A percentile compares a stretch with the other conserved stretches of the same genome.
Conservation (phyloP, 2,888 invertebrate species). For the Stenolophus ochropezus region DNA sequence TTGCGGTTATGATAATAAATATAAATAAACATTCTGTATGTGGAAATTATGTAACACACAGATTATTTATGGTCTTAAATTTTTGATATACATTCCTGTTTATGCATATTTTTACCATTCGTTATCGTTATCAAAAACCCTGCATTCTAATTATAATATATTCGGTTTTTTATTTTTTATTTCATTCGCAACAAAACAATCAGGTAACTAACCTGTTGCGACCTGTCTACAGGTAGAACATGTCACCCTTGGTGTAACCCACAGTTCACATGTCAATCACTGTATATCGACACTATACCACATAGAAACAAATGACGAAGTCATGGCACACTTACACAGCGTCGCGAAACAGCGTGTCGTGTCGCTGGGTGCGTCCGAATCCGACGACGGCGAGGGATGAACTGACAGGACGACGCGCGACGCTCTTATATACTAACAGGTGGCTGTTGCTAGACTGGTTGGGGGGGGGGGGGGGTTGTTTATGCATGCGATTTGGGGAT, state of each 20-base stretch:
- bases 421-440: slow-evolving; percentile 14
- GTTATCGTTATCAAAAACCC: no score
- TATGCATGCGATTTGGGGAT: background rate
- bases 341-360: slow-evolving; percentile 3
- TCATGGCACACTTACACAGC: slow-evolving; percentile 16
- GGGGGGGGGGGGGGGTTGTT: background rate
- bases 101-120: no score
- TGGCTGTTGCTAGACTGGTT: background rate
- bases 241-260: background rate
- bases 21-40: no score
- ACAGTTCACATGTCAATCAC: background rate
- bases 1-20: no score
- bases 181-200: background rate
- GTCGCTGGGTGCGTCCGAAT: background rate
- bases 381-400: background rate
- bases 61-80: no score
- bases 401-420: background rate
- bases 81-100: no score
- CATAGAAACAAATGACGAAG: background rate
- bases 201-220: background rate
- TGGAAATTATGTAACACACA: no score
- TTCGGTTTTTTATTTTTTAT: background rate
- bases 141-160: no score
- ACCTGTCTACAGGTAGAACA: background rate
- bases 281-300: no score